Evolutionary conservation across 2,797 vertebrate genomes (phyloP), one percentile per base, ranked within the genome.

Genomic region (Presbytis comata): DNA sequence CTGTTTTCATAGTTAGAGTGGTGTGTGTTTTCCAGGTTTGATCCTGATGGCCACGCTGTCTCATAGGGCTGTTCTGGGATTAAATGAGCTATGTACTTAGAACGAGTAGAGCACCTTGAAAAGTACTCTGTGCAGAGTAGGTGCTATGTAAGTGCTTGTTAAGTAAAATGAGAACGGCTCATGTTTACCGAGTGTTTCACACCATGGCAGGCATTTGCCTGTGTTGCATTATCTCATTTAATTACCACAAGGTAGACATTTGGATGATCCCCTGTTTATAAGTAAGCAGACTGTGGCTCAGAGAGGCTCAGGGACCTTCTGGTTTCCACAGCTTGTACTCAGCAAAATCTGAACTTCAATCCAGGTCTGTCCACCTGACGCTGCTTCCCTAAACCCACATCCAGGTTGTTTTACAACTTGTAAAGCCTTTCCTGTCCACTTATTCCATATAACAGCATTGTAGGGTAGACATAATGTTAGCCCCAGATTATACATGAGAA

Each of bases 181-280:
- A 30, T 8, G 6, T 33, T 16, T 28, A 6, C 8, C 7, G 24
- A 70, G 61, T 0, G 0, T 26, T 59, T 6, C 9, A 4, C 8
- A 17, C 30, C 22, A 17, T 6, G 30, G 9, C 6, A 4, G 36
- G 9, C 26, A 39, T 57, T 48, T 36, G 36, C 86, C 75, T 55
- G 70, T 30, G 36, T 59, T 39, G 16, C 10, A 5, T 26, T 4
- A 6, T 48, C 61, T 89, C n/a, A 8, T 24, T 33, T 33, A 50
- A 74, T 12, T 39, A 75, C 22, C 1, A 10, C 36, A n/a, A 11
- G 17, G 70, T 33, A 19, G 50, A 87, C 26, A 8, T 50, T 81
- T 12, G 46, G 26, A 59, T 33, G 2, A 8, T 16, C 13, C 67
- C 22, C 13, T 22, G 33, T 30, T 19, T 44, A 24, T 22, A 26